Percentiles rank a stretch among this genome's conserved stretches.
phyloP scores from a whole-genome alignment of 2,797 vertebrate species.

The Poecilia gillii region DNA sequence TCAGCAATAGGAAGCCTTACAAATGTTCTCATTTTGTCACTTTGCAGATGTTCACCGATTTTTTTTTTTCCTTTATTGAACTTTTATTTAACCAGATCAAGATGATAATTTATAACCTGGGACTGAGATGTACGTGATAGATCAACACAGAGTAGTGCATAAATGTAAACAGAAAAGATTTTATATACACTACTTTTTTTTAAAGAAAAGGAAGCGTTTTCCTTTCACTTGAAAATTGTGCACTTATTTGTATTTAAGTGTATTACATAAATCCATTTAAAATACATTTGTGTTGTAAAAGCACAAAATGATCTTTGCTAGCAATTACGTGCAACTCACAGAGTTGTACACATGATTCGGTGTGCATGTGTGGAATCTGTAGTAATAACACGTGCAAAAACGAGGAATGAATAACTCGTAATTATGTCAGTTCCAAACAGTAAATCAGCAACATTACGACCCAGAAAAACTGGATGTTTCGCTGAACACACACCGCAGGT shows the following conservation, averaged over 20 bases:
- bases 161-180: not conserved
- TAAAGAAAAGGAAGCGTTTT: not conserved
- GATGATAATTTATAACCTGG: not conserved
- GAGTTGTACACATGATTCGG: constrained; percentile 6
- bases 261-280: not conserved
- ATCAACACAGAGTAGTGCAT: not conserved
- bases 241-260: not conserved
- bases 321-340: not conserved
- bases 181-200: not conserved
- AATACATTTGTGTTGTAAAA: not conserved
- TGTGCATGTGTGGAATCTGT: constrained; percentile 33
- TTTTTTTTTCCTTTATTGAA: not conserved
- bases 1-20: not conserved
- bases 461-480: constrained; percentile 47
- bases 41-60: not conserved
- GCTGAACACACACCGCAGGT: constrained; percentile 21
- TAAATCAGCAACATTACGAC: constrained; percentile 12
- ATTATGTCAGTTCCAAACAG: not conserved
- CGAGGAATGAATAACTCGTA: constrained; percentile 7
- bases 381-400: not conserved
- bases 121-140: not conserved
- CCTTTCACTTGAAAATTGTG: not conserved
- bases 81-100: not conserved
- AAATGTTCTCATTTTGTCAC: not conserved
- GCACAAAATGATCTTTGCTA: not conserved